Conservation (phyloP, 2,797 vertebrate species). For the Syndactyla subalaris region DNA sequence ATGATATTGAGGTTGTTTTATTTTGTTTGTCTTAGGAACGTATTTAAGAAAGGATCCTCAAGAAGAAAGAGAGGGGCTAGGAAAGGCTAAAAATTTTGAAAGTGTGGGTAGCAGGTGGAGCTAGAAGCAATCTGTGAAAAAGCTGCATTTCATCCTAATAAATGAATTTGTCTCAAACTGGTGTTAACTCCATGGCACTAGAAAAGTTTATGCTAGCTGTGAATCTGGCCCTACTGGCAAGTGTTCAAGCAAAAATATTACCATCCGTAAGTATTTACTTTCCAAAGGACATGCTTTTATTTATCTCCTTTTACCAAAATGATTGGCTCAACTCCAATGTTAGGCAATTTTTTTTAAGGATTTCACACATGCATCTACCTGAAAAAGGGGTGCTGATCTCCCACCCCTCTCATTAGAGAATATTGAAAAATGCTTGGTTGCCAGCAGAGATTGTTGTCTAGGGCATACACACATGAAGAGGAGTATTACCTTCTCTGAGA, state of each 20-base stretch:
- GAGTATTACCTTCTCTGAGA: neutral
- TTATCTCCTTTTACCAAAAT: constrained; percentile 62
- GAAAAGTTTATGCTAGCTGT: constrained; percentile 7
- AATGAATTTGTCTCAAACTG: constrained; percentile 15
- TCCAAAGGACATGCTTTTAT: constrained; percentile 20
- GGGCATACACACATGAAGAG: neutral
- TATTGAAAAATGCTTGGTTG: neutral
- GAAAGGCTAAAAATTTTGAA: neutral
- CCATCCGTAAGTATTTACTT: neutral
- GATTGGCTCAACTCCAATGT: neutral
- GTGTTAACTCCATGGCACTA: neutral
- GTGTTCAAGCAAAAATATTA: neutral
- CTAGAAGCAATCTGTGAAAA: neutral
- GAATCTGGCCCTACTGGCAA: constrained; percentile 14
- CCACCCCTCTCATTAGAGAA: neutral
- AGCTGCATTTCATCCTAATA: constrained; percentile 1
- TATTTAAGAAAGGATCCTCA: neutral
- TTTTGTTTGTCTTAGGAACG: neutral
- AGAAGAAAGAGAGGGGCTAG: neutral
- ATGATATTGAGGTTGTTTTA: neutral
- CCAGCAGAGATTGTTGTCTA: neutral
- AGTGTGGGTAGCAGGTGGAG: neutral
- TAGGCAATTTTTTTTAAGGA: neutral
- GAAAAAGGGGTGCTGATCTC: neutral
- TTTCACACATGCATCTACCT: neutral